Conservation (phyloP, 2,888 invertebrate genomes). For the Acronicta alni region DNA sequence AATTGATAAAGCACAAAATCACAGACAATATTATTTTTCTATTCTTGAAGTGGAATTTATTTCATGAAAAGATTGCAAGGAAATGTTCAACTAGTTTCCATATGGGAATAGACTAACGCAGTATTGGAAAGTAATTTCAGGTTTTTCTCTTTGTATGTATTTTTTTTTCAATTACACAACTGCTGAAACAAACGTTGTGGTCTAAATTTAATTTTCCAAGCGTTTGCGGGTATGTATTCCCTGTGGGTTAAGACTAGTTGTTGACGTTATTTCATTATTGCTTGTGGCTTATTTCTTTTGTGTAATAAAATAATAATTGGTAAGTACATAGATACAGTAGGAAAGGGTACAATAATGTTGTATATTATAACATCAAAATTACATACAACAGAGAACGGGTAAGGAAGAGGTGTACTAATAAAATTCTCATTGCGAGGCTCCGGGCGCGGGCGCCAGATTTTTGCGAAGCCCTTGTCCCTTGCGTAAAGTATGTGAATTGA, state of each 20-base stretch:
- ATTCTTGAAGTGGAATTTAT: constrained; percentile 42
- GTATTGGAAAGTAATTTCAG: constrained; percentile 62
- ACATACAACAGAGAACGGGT: too few species aligned
- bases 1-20: too few species aligned
- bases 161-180: constrained; percentile 62
- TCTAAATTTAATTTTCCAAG: constrained; percentile 53
- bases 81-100: constrained; percentile 37
- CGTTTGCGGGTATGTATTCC: constrained; percentile 42
- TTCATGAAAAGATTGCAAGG: constrained; percentile 28
- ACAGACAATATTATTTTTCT: constrained; percentile 21
- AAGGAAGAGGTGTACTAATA: too few species aligned
- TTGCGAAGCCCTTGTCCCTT: too few species aligned
- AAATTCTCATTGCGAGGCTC: too few species aligned
- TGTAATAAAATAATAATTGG: constrained; percentile 27
- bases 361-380: too few species aligned
- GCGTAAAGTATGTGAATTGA: too few species aligned
- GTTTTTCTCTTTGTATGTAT: constrained; percentile 54
- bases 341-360: too few species aligned
- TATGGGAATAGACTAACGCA: constrained; percentile 54
- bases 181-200: constrained; percentile 58
- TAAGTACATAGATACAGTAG: constrained; percentile 7
- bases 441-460: too few species aligned
- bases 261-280: constrained; percentile 54
- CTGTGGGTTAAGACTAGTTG: constrained; percentile 50
- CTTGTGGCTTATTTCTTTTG: constrained; percentile 27